Base-by-base conservation (phyloP, 1,140 invertebrate genomes). In the Hypothenemus hampei region DNA sequence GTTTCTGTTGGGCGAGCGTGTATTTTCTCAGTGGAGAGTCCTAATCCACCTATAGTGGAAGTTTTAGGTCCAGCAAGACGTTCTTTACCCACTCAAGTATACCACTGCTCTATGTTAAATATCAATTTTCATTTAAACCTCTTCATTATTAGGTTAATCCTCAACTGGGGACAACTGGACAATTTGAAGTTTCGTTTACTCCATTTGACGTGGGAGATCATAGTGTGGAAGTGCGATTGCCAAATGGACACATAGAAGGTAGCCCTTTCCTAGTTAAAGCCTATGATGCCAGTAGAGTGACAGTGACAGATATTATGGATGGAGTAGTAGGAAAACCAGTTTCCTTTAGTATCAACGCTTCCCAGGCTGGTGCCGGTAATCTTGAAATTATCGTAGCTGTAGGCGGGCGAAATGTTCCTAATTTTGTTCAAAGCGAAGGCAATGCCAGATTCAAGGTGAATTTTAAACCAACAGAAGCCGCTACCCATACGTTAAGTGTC, bases 321-420 rank as follows among this genome's bases (percentile, higher is more conserved):
- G 93, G 93, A 4, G 78, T 89, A 26, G 87, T 97, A 26, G 91
- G 91, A 18, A 92, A 93, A 72, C 89, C 93, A 13, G 87, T 94
- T 1, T 91, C 89, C 57, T 96, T 97, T 68, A 91, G 88, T 60
- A 93, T 93, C 81, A 82, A 91, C 79, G 85, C 76, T 35, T 79
- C 77, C 0, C 78, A 82, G 66, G 81, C 81, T 7, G 81, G 95
- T 57, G 93, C 93, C 56, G 95, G 95, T 26, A 97, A 97, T 74
- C 75, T 98, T 59, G 95, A 98, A 75, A 98, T 99, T 35, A 97
- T 97, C 49, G 95, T 99, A 0, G 93, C 93, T 1, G 93, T 97
- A n/a, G 92, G 91, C 67, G 93, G 93, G 3, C 84, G 92, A 66
- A 98, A 98, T 76, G 95, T 99, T 4, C 96, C 96, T 4, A 98